These are phyloP conservation scores for Morone chrysops DNA, from an alignment of 2,113 vertebrate genomes.

Conservation along the genomic window DNA sequence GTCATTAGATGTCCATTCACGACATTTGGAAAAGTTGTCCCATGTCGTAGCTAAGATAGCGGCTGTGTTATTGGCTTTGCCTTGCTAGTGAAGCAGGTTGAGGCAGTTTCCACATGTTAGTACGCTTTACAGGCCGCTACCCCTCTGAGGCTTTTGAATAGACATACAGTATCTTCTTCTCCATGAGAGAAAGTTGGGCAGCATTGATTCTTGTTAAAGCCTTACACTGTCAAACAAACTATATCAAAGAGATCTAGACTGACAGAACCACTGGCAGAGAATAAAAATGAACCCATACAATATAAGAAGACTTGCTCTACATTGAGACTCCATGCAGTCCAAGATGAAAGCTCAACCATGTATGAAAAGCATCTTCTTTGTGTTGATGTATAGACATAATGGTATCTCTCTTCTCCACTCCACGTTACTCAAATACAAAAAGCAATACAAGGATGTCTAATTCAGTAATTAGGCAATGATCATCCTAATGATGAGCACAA, in stretches of 20 bases:
- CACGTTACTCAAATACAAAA: slow-evolving; percentile 25
- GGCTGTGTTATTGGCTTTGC: background rate
- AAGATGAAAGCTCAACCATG: slow-evolving; percentile 42
- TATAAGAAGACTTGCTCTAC: background rate
- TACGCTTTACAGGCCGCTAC: background rate
- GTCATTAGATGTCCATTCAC: no score
- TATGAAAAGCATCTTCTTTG: slow-evolving; percentile 38
- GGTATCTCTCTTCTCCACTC: slow-evolving; percentile 26
- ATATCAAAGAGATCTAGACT: background rate
- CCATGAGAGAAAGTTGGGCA: background rate
- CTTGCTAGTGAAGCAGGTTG: background rate
- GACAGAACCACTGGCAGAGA: background rate
- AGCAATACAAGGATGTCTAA: slow-evolving; percentile 29
- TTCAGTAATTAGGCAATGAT: slow-evolving; percentile 52
- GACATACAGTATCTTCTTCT: background rate
- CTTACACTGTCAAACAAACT: background rate
- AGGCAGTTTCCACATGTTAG: slow-evolving; percentile 9
- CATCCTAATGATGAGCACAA: slow-evolving; percentile 32
- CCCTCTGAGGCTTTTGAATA: slow-evolving; percentile 3
- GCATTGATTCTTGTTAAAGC: background rate
- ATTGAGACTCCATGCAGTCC: background rate
- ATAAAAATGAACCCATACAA: background rate
- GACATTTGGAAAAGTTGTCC: no score
- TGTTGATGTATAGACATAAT: slow-evolving; percentile 40
- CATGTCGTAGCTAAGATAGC: no score